Evolutionary conservation across 2,797 vertebrate species (phyloP).

Genomic region (Sebastiscus albofasciatus): DNA sequence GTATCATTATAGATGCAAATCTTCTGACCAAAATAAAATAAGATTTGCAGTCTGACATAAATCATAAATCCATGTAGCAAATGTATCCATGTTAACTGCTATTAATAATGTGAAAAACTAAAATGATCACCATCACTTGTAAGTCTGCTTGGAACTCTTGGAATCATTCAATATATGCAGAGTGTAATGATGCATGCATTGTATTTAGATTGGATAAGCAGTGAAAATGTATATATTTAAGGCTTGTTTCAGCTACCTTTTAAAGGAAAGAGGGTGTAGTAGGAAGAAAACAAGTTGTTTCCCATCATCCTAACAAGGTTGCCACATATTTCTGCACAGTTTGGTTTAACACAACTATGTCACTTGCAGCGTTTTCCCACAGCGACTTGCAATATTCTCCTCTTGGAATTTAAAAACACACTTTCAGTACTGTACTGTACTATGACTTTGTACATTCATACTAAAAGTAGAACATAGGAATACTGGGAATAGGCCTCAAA

Average conservation of each 20-base stretch:
- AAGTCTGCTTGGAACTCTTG: background rate
- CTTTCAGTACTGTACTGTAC: slow-evolving; percentile 4
- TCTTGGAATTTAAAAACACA: slow-evolving; percentile 32
- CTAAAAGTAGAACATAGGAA: slow-evolving; percentile 38
- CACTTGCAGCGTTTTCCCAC: slow-evolving; percentile 18
- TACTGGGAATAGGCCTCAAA: slow-evolving; percentile 20
- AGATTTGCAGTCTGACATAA: background rate
- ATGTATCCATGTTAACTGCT: background rate
- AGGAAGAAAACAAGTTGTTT: background rate
- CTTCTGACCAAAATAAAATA: background rate
- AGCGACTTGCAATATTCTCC: background rate
- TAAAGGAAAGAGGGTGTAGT: background rate
- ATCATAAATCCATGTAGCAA: background rate
- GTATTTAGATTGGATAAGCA: background rate
- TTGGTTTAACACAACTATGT: slow-evolving; percentile 20
- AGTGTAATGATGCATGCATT: background rate
- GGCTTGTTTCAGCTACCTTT: background rate
- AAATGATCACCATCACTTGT: background rate
- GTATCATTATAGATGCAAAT: background rate
- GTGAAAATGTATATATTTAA: background rate
- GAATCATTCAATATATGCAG: background rate
- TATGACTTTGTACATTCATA: slow-evolving; percentile 25
- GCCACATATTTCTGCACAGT: background rate
- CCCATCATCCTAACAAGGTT: background rate
- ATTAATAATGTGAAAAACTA: background rate